Conservation (phyloP, 2,113 vertebrate genomes). For the Chaetura pelagica region DNA sequence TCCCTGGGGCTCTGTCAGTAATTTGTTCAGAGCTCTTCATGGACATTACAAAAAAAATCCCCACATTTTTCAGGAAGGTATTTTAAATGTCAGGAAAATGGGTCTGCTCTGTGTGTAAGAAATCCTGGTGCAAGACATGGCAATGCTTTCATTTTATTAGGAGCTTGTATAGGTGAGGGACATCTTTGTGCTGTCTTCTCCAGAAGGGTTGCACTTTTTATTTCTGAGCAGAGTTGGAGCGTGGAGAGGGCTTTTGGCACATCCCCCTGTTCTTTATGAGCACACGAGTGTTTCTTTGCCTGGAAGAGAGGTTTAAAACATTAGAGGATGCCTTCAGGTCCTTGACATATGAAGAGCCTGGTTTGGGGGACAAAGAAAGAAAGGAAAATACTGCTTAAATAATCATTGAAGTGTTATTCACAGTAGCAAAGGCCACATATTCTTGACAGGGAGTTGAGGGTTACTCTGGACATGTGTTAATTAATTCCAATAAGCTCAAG, state of each 20-base stretch:
- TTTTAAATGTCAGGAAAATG: not conserved
- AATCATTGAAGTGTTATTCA: not conserved
- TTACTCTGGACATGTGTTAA: conserved; percentile 43
- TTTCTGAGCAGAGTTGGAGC: rapidly evolving
- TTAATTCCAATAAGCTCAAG: conserved; percentile 18
- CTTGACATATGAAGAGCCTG: not conserved
- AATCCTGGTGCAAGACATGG: not conserved
- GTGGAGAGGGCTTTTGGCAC: not conserved
- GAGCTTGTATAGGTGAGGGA: not conserved
- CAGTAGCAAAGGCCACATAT: not conserved
- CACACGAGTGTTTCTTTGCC: not conserved
- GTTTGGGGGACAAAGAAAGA: not conserved
- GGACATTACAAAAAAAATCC: not conserved
- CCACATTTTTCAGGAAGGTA: not conserved
- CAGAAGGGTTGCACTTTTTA: rapidly evolving
- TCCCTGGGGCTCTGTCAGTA: not conserved
- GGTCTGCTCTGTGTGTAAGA: not conserved
- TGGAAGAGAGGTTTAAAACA: conserved; percentile 15
- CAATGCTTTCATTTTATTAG: conserved; percentile 59
- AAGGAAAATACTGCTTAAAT: not conserved
- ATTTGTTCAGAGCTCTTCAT: not conserved
- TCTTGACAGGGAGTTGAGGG: conserved; percentile 26
- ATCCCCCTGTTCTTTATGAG: conserved; percentile 37
- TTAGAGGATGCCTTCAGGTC: not conserved
- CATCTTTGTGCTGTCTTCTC: not conserved